phyloP scores from a whole-genome alignment of 2,888 invertebrate genomes.

The Sycophila texana region DNA sequence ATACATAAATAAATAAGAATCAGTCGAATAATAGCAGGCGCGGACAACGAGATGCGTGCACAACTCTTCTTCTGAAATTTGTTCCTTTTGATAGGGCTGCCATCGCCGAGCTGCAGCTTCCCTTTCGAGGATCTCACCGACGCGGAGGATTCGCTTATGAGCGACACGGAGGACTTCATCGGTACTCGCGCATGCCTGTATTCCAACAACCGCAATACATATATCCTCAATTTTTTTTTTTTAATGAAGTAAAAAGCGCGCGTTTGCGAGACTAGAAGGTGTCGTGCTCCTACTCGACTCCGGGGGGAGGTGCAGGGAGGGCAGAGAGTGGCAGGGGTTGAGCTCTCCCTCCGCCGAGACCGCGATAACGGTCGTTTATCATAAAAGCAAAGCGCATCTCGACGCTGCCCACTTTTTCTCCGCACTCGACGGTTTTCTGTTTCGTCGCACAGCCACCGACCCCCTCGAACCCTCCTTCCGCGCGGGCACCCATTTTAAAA shows the following conservation, averaged over 20 bases:
- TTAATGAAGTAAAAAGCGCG: conserved; percentile 56
- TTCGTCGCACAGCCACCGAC: background rate
- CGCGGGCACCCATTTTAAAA: background rate
- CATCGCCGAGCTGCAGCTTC: conserved; percentile 72
- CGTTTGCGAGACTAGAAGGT: conserved; percentile 66
- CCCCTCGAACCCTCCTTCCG: background rate
- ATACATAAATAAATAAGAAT: background rate
- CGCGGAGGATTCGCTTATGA: conserved; percentile 73
- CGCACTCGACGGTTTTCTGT: conserved; percentile 7
- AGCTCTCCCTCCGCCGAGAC: background rate
- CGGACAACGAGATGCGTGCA: conserved; percentile 33
- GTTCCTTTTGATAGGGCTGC: conserved; percentile 71
- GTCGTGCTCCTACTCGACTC: background rate
- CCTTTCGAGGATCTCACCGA: conserved; percentile 74
- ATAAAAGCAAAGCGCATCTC: conserved; percentile 28
- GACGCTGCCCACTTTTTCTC: background rate
- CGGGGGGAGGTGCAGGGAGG: background rate
- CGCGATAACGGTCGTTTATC: conserved; percentile 26
- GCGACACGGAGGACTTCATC: conserved; percentile 73
- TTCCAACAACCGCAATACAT: conserved; percentile 50
- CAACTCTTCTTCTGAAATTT: conserved; percentile 59
- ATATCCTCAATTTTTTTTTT: conserved; percentile 15
- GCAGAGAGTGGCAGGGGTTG: conserved; percentile 11
- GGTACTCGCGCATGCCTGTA: conserved; percentile 65
- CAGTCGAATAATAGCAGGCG: conserved; percentile 25